A percentile compares a stretch with the other conserved stretches of the same genome.
Conservation (phyloP, 1,140 invertebrate genomes). For the Mizuhopecten yessoensis region DNA sequence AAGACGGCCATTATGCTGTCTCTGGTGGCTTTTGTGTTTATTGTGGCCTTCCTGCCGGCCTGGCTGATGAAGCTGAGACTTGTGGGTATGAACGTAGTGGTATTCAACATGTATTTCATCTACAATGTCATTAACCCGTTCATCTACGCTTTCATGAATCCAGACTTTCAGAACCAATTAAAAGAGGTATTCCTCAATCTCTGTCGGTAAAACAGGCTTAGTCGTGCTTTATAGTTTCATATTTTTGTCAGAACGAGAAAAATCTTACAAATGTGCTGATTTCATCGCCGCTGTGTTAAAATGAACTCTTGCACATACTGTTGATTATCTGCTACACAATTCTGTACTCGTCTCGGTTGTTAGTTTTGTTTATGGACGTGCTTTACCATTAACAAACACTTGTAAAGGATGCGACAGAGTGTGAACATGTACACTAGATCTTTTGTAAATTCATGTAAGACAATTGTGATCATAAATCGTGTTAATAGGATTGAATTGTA, state of each 20-base stretch:
- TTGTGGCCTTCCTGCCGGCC: constrained; percentile 77
- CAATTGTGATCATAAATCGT: too few relatives aligned
- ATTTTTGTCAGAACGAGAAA: not conserved
- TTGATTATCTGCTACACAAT: too few relatives aligned
- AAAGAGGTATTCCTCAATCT: constrained; percentile 12
- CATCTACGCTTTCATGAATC: constrained; percentile 81
- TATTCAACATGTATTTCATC: constrained; percentile 80
- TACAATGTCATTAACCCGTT: constrained; percentile 81
- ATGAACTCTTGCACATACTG: too few relatives aligned
- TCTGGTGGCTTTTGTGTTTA: constrained; percentile 73
- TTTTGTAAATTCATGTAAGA: too few relatives aligned
- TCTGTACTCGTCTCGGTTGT: too few relatives aligned
- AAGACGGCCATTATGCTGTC: constrained; percentile 78
- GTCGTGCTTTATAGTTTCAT: not conserved
- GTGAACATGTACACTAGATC: too few relatives aligned
- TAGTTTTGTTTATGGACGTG: too few relatives aligned
- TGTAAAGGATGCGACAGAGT: too few relatives aligned
- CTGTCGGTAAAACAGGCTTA: not conserved
- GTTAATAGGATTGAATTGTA: too few relatives aligned
- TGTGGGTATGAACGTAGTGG: constrained; percentile 65
- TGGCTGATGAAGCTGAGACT: constrained; percentile 74
- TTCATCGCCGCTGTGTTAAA: too few relatives aligned
- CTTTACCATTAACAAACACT: too few relatives aligned
- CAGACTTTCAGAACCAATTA: constrained; percentile 47
- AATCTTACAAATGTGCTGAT: too few relatives aligned